These are phyloP conservation scores for Lepidonotus clava DNA, from an alignment of 2,888 invertebrate genomes.

Conservation along the genomic window DNA sequence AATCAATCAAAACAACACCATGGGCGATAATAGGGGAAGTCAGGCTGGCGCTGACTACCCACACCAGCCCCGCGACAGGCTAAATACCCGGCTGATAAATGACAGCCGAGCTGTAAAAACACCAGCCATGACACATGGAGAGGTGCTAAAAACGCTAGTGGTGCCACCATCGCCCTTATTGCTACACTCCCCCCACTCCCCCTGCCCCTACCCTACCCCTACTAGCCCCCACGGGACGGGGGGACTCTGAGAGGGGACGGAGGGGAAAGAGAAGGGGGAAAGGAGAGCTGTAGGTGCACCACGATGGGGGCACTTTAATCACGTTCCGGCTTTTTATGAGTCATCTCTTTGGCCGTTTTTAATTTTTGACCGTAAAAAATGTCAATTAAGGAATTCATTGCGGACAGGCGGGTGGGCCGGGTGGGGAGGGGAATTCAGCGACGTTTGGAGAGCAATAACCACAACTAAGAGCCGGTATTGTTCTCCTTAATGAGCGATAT, in stretches of 20 bases:
- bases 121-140: conserved; percentile 21
- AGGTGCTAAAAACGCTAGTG: conserved; percentile 28
- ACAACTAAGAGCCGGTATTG: conserved; percentile 10
- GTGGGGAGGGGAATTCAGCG: not conserved
- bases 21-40: conserved; percentile 46
- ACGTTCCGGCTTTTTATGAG: conserved; percentile 1
- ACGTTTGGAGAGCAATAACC: conserved; percentile 6
- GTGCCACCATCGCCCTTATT: conserved; percentile 7
- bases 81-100: conserved; percentile 44
- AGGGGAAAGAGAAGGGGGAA: not conserved
- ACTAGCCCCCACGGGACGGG: not conserved
- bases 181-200: not conserved
- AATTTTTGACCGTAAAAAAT: conserved; percentile 23
- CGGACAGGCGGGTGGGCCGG: conserved; percentile 5
- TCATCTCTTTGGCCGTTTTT: conserved; percentile 32
- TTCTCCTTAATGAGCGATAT: conserved; percentile 44
- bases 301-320: not conserved
- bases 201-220: not conserved
- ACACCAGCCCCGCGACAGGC: not conserved
- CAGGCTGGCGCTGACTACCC: conserved; percentile 16
- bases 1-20: conserved; percentile 44
- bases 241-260: not conserved
- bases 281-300: not conserved
- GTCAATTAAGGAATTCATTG: conserved; percentile 38
- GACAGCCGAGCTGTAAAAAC: not conserved